Base-by-base conservation (phyloP, 2,888 invertebrate species). In the Apotomis capreana region DNA sequence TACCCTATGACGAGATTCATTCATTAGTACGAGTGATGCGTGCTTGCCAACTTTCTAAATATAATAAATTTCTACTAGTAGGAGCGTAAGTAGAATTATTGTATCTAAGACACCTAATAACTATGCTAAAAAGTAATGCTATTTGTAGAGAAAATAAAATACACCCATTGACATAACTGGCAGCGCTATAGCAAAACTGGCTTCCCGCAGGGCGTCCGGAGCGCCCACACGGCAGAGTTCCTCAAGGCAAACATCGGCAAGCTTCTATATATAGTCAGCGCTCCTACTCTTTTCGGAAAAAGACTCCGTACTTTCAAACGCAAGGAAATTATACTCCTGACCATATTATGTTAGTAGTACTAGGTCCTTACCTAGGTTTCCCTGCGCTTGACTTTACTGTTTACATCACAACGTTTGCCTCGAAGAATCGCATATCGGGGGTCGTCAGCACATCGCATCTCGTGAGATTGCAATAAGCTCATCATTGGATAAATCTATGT, bases 31-130 rank as follows among this genome's bases (percentile, higher is more conserved):
- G 8, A 15, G 36, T 63, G 51, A 55, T 54, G 52, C 57, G 72
- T 68, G 68, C 58, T 63, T 58, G 68, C 46, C 58, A 72, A 59
- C 68, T 68, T 72, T 58, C 58, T 68, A 72, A 62, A 44, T 37
- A 65, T 46, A 60, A 46, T 65, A 59, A 62, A 72, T 63, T 62
- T 72, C 68, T 72, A 72, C 54, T 10, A 63, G 46, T 52, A 68
- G 58, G 57, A 58, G 68, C 58, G 61, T 68, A 51, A 68, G 52
- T 68, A 63, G 58, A 46, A 68, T 67, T 51, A 51, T 62, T 72
- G 62, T 54, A 68, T 68, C 46, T 68, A 59, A 59, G 59, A 58
- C 46, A 49, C 62, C 58, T 63, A 71, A 57, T 49, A 46, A 62
- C 67, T 68, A 71, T 36, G 13, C 61, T 71, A 67, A 46, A 71